Base-by-base conservation (phyloP, 2,113 vertebrate genomes). In the Ceratotherium simum region DNA sequence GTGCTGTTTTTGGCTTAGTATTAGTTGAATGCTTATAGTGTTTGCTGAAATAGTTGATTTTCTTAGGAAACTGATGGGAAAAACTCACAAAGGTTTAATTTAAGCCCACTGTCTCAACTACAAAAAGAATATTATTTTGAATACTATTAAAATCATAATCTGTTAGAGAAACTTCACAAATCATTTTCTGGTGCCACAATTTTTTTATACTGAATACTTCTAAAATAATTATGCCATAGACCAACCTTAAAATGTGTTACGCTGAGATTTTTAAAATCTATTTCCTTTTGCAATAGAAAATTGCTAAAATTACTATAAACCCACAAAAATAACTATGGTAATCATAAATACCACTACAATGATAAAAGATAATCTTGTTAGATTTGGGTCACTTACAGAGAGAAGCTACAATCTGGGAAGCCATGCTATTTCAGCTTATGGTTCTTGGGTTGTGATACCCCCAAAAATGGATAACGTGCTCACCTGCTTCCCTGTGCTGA, bases 61-160 rank as follows among this genome's bases (percentile, higher is more conserved):
- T 62, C n/a, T 81, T 70, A 86, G 25, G 48, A 67, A 95, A 70
- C 4, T 23, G 17, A 60, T 56, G n/a, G 67, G 60, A 62, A 21
- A 60, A 69, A 83, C 8, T 36, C 88, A 82, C 39, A 95, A 58
- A 95, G 76, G 56, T 76, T 79, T 89, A 76, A 76, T 64, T 72
- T 33, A 91, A 95, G 31, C 17, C 73, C 8, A 79, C 33, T 58
- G 36, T 88, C 27, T 97, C 56, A 56, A 67, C 17, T 33, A 81
- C 25, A 80, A 56, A 82, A 76, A 58, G 29, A 93, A 18, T 42
- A 65, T 42, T 51, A 73, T 92, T 95, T 58, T 56, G 73, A 69
- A 62, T 51, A 83, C 2, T 46, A 65, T 39, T 56, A 46, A 65
- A 64, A 36, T 58, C 39, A 84, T 48, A 75, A 84, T 31, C 64